phyloP scores from a whole-genome alignment of 92 coral and sea anemone species.

The Zoanthus gigantus region DNA sequence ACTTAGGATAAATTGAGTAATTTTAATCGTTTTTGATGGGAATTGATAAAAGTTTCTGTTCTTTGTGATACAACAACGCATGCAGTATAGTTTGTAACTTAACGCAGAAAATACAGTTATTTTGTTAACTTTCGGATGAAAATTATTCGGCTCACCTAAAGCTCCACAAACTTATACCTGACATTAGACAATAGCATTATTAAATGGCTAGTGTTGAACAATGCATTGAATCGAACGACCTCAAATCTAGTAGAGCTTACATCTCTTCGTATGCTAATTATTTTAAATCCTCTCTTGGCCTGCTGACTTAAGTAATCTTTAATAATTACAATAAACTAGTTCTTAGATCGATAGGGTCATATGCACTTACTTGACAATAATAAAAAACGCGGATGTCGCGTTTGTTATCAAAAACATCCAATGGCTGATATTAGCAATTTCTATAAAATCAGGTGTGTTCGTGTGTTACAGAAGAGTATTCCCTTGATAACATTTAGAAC shows the following conservation, averaged over 20 bases:
- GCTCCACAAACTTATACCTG: background rate
- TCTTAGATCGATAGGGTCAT: background rate
- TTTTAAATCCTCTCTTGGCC: background rate
- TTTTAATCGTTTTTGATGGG: background rate
- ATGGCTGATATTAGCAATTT: background rate
- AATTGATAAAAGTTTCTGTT: background rate
- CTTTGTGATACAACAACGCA: background rate
- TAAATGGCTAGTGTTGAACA: background rate
- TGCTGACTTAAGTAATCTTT: background rate
- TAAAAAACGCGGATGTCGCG: background rate
- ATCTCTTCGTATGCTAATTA: conserved; percentile 12
- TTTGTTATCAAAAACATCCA: background rate
- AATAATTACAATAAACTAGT: background rate
- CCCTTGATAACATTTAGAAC: conserved; percentile 19
- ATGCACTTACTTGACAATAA: background rate
- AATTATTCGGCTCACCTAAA: background rate
- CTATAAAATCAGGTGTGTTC: background rate
- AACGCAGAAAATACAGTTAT: background rate
- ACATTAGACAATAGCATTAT: background rate
- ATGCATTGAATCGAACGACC: conserved; percentile 8
- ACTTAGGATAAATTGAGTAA: background rate
- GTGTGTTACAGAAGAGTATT: conserved; percentile 6
- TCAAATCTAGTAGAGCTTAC: background rate
- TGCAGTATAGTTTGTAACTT: background rate
- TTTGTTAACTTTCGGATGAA: background rate